phyloP scores from a whole-genome alignment of 1,140 invertebrate species.

The Neodiprion fabricii region DNA sequence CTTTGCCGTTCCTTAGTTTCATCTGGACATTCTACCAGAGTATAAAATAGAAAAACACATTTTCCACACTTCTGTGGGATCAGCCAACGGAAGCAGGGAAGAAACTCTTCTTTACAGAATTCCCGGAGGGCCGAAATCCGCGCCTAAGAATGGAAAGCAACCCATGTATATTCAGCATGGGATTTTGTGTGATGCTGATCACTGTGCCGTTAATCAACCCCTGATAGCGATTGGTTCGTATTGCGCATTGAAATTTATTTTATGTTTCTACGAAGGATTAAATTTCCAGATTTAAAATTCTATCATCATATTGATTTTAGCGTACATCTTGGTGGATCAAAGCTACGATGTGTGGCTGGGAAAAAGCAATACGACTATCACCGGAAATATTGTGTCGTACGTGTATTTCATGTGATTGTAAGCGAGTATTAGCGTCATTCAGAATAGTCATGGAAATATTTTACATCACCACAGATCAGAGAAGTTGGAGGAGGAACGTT shows the following conservation, averaged over 20 bases:
- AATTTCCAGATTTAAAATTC: neutral
- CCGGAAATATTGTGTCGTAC: constrained; percentile 38
- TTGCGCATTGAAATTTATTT: neutral
- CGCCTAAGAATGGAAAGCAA: constrained; percentile 35
- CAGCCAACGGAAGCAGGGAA: constrained; percentile 17
- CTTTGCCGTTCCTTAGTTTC: constrained; percentile 31
- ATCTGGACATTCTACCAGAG: constrained; percentile 45
- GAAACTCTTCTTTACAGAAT: constrained; percentile 46
- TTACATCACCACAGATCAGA: constrained; percentile 35
- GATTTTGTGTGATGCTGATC: constrained; percentile 53
- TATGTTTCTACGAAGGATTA: neutral
- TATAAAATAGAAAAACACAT: constrained; percentile 44
- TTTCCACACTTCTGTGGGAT: constrained; percentile 38
- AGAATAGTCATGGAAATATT: neutral
- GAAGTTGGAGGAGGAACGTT: constrained; percentile 40
- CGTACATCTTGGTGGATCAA: constrained; percentile 61
- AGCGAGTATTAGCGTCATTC: neutral
- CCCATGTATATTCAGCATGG: constrained; percentile 61
- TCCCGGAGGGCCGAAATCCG: constrained; percentile 42
- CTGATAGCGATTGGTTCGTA: neutral
- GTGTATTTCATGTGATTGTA: constrained; percentile 15
- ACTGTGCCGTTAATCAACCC: neutral
- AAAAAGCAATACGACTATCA: constrained; percentile 42
- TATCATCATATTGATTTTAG: constrained; percentile 37
- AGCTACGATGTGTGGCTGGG: constrained; percentile 67